A percentile compares a stretch with the other conserved stretches of the same genome.
phyloP scores from a whole-genome alignment of 2,113 vertebrate species.

The Seriola dumerili region DNA sequence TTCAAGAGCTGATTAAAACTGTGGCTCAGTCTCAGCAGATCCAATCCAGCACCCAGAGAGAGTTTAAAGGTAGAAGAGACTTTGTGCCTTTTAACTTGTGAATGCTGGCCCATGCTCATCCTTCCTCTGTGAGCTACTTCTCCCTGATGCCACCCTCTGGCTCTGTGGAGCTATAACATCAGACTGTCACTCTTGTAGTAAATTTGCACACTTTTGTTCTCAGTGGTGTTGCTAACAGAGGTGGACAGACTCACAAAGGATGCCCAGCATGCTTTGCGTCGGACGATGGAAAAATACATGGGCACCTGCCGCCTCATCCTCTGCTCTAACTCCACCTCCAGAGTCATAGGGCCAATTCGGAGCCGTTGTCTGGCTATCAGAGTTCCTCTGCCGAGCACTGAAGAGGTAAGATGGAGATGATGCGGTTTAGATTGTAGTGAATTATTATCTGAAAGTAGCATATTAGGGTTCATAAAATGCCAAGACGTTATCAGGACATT shows the following conservation, averaged over 20 bases:
- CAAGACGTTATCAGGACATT: not conserved
- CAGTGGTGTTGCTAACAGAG: constrained; percentile 96
- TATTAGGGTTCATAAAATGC: not conserved
- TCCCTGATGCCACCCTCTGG: not conserved
- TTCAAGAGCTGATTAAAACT: constrained; percentile 97
- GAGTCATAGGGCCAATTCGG: constrained; percentile 94
- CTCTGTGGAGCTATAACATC: not conserved
- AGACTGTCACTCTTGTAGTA: not conserved
- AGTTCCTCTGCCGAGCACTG: constrained; percentile 92
- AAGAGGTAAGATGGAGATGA: constrained; percentile 85
- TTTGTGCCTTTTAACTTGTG: not conserved
- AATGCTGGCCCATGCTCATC: no score
- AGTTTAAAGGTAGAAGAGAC: constrained; percentile 92
- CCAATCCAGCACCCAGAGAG: constrained; percentile 94
- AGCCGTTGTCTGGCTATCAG: constrained; percentile 94
- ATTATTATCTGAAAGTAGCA: not conserved
- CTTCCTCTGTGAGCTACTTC: not conserved
- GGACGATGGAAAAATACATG: constrained; percentile 99
- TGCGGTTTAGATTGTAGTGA: not conserved
- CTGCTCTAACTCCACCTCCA: constrained; percentile 97
- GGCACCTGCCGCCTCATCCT: constrained; percentile 94
- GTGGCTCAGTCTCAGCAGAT: constrained; percentile 98
- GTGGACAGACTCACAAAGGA: constrained; percentile 97
- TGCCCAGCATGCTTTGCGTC: constrained; percentile 95
- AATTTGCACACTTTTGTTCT: constrained; percentile 4